Percentiles rank a stretch among this genome's conserved stretches.
Conservation (phyloP, 2,888 invertebrate species). For the Xiphydria camelus region DNA sequence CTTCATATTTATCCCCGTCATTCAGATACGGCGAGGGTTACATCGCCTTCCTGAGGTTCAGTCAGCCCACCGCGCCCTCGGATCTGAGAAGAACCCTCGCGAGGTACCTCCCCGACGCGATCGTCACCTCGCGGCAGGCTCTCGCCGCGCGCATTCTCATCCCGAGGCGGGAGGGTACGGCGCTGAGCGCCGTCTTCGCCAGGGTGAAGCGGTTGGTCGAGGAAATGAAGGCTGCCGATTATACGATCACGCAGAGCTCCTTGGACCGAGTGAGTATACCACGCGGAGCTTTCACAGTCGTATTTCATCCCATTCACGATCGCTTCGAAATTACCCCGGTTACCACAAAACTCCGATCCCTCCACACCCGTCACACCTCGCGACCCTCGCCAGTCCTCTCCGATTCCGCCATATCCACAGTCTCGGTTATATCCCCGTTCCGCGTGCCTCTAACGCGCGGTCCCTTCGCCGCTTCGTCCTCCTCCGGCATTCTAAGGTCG, state of each 20-base stretch:
- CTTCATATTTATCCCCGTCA: too few relatives aligned
- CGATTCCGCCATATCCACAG: conserved; percentile 1
- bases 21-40: conserved; percentile 64
- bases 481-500: conserved; percentile 33
- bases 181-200: conserved; percentile 61
- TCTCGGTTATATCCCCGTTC: conserved; percentile 12
- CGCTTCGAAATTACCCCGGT: too few relatives aligned
- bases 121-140: conserved; percentile 57
- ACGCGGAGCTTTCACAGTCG: too few relatives aligned
- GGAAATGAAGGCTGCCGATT: conserved; percentile 61
- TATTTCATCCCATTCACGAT: too few relatives aligned
- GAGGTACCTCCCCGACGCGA: conserved; percentile 53
- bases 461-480: neutral
- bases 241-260: conserved; percentile 64
- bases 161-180: conserved; percentile 53
- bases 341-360: too few relatives aligned
- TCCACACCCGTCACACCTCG: too few relatives aligned
- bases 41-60: conserved; percentile 58
- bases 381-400: too few relatives aligned
- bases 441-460: conserved; percentile 18
- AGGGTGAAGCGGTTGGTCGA: conserved; percentile 60
- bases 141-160: conserved; percentile 60
- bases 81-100: conserved; percentile 51
- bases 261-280: conserved; percentile 64
- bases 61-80: conserved; percentile 35